These are phyloP conservation scores for Platyura marginata DNA, from an alignment of 1,140 invertebrate species.

Conservation along the genomic window DNA sequence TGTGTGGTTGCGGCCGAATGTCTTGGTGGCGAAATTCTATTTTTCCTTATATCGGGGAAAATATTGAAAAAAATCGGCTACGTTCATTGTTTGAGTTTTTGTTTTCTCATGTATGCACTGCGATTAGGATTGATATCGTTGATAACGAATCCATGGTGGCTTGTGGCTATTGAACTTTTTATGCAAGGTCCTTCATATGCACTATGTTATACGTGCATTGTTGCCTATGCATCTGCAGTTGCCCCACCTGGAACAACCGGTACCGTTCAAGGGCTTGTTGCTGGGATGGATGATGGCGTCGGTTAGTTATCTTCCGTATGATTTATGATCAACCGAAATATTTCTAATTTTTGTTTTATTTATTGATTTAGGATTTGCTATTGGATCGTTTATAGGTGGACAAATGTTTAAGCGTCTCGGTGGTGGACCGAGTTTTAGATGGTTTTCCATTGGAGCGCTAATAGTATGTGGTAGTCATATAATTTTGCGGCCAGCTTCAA, in stretches of 20 bases:
- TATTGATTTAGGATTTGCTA: too few relatives aligned
- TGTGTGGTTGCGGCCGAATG: constrained; percentile 53
- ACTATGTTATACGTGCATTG: constrained; percentile 56
- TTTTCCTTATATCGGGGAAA: constrained; percentile 51
- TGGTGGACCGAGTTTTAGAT: constrained; percentile 30
- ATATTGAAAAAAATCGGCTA: constrained; percentile 51
- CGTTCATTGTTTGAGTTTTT: constrained; percentile 46
- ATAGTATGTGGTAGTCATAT: constrained; percentile 31
- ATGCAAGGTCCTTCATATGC: constrained; percentile 67
- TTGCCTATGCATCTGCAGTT: constrained; percentile 53
- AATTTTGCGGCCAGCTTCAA: constrained; percentile 11
- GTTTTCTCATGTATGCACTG: constrained; percentile 48
- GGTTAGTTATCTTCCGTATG: too few relatives aligned
- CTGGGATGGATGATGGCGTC: constrained; percentile 64
- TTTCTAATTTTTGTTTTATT: too few relatives aligned
- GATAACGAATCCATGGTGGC: constrained; percentile 52
- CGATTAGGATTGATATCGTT: constrained; percentile 45
- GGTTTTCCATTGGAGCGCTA: constrained; percentile 30
- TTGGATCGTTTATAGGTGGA: constrained; percentile 6
- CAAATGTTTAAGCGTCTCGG: constrained; percentile 34
- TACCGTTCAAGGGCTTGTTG: constrained; percentile 61
- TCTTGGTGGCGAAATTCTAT: constrained; percentile 51
- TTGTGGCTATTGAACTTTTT: constrained; percentile 45
- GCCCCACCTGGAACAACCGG: constrained; percentile 59
- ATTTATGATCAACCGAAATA: too few relatives aligned